phyloP scores from a whole-genome alignment of 2,797 vertebrate genomes.

The Phylloscopus collybita region DNA sequence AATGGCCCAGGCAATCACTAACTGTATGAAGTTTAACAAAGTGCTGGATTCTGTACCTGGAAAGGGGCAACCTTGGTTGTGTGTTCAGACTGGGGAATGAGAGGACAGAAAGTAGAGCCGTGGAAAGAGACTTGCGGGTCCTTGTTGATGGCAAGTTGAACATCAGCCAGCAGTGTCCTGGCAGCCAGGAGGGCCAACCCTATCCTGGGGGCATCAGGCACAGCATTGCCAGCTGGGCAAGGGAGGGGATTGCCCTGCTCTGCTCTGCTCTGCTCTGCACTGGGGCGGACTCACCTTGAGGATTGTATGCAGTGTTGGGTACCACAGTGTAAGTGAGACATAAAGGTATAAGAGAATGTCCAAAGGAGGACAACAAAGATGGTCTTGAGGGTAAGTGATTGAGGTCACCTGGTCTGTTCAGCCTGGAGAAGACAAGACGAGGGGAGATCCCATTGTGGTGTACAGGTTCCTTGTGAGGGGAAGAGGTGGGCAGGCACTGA shows the following conservation, averaged over 20 bases:
- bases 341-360: not conserved
- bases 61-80: not conserved
- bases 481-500: not conserved
- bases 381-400: not conserved
- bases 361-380: not conserved
- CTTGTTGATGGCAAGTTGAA: rapidly evolving
- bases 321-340: not conserved
- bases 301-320: too few relatives aligned
- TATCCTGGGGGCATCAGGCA: not conserved
- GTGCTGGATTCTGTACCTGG: not conserved
- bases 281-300: rapidly evolving
- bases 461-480: not conserved
- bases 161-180: not conserved
- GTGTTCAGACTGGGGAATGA: not conserved
- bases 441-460: not conserved
- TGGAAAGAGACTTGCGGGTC: not conserved
- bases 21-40: not conserved
- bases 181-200: rapidly evolving
- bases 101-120: rapidly evolving
- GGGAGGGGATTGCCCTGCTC: not conserved
- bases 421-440: not conserved
- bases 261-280: not conserved
- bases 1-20: not conserved
- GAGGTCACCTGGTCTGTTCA: not conserved
- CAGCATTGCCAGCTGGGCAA: rapidly evolving